Evolutionary conservation across 2,888 invertebrate species (phyloP).

Genomic region (Torymus aiolomorphi): DNA sequence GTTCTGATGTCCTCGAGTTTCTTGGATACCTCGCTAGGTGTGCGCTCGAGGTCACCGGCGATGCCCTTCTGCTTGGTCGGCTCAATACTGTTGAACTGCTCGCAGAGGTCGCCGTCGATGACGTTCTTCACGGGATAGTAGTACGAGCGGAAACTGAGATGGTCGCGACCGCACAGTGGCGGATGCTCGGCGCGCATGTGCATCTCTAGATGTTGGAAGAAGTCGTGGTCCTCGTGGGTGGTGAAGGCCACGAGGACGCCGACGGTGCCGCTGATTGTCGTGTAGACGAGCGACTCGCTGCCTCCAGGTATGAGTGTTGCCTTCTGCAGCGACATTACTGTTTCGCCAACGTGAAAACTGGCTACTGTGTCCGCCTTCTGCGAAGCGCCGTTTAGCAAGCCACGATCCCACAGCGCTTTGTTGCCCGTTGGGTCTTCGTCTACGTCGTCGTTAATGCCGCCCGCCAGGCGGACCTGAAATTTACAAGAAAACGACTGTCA

Average conservation of each 20-base stretch:
- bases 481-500: background rate
- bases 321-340: constrained; percentile 95
- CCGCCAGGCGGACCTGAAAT: constrained; percentile 84
- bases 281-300: constrained; percentile 96
- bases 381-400: constrained; percentile 95
- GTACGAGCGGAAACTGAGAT: constrained; percentile 96
- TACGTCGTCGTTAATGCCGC: constrained; percentile 96
- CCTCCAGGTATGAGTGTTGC: constrained; percentile 98
- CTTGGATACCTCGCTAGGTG: constrained; percentile 97
- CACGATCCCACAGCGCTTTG: constrained; percentile 96
- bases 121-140: constrained; percentile 99
- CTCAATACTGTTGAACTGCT: constrained; percentile 98
- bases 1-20: constrained; percentile 99
- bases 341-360: constrained; percentile 97
- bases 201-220: constrained; percentile 99
- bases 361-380: constrained; percentile 96
- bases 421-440: constrained; percentile 99
- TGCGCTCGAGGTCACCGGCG: constrained; percentile 94
- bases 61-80: constrained; percentile 95
- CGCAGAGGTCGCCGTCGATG: constrained; percentile 98
- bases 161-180: constrained; percentile 97
- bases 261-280: constrained; percentile 94
- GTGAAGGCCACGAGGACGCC: constrained; percentile 96
- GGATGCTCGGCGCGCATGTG: constrained; percentile 98
- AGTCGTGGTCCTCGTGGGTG: constrained; percentile 97